Percentiles rank a stretch among this genome's conserved stretches.
Evolutionary conservation across 2,888 invertebrate species (phyloP).

Genomic region (Drosophila yooni): DNA sequence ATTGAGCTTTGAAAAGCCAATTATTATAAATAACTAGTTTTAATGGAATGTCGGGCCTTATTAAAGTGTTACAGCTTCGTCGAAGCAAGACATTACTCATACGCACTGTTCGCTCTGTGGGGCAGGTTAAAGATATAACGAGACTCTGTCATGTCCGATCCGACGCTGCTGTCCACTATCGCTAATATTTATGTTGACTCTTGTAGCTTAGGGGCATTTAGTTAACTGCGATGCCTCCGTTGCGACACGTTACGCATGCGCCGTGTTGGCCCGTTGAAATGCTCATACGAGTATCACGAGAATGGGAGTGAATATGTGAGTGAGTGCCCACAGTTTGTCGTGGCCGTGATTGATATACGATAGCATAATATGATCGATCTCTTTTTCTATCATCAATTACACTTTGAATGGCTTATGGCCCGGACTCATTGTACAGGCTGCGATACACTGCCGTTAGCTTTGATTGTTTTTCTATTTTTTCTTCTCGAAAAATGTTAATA

Average conservation of each 20-base stretch:
- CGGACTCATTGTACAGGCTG: slow-evolving; percentile 52
- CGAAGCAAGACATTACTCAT: slow-evolving; percentile 70
- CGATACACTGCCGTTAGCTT: slow-evolving; percentile 56
- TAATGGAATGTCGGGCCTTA: slow-evolving; percentile 69
- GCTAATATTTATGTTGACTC: slow-evolving; percentile 65
- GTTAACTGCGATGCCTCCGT: slow-evolving; percentile 57
- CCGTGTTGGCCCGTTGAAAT: slow-evolving; percentile 48
- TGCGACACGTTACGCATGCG: slow-evolving; percentile 79
- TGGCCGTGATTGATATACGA: slow-evolving; percentile 78
- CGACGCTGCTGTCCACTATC: slow-evolving; percentile 34
- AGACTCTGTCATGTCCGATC: slow-evolving; percentile 21
- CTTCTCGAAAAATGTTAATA: slow-evolving; percentile 59
- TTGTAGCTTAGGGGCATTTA: slow-evolving; percentile 64
- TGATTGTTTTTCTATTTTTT: slow-evolving; percentile 39
- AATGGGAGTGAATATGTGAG: slow-evolving; percentile 24
- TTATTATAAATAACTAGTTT: slow-evolving; percentile 77
- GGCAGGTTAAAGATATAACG: slow-evolving; percentile 41
- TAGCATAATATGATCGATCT: slow-evolving; percentile 79
- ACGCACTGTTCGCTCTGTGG: slow-evolving; percentile 73
- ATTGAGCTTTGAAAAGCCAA: slow-evolving; percentile 76
- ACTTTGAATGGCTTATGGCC: slow-evolving; percentile 72
- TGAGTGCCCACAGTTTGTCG: slow-evolving; percentile 71
- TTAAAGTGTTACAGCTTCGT: slow-evolving; percentile 62
- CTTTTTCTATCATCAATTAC: slow-evolving; percentile 80
- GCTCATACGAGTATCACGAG: slow-evolving; percentile 12